Evolutionary conservation across 1,140 invertebrate species (phyloP).

Genomic region (Eciton burchellii): DNA sequence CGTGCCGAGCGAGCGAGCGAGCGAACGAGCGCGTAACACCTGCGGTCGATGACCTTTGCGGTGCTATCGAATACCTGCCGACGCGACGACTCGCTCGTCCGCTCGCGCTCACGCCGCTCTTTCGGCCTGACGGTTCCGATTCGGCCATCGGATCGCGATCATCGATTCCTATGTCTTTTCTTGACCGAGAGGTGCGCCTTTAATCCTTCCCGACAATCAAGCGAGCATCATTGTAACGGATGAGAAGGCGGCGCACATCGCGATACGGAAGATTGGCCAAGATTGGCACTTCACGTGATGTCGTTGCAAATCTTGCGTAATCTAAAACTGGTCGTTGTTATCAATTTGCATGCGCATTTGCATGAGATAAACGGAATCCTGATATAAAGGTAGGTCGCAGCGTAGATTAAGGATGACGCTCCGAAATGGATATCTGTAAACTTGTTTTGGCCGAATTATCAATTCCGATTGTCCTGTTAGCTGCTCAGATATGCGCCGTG

Average conservation of each 20-base stretch:
- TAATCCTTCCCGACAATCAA: too few species aligned
- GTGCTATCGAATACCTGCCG: conserved; percentile 82
- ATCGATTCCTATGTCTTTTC: background rate
- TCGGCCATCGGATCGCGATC: conserved; percentile 35
- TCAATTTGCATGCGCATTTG: background rate
- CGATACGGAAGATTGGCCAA: background rate
- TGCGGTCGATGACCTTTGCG: conserved; percentile 84
- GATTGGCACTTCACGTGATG: background rate
- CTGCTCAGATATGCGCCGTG: background rate
- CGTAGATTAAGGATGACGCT: background rate
- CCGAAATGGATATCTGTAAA: background rate
- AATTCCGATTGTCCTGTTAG: conserved; percentile 23
- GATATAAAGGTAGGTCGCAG: conserved; percentile 12
- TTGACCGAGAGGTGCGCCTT: too few species aligned
- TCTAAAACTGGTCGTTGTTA: too few species aligned
- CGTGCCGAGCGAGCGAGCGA: conserved; percentile 66
- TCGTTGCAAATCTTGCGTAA: background rate
- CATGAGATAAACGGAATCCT: background rate
- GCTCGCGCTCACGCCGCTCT: conserved; percentile 64
- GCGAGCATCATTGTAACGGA: too few species aligned
- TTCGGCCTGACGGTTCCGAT: conserved; percentile 62
- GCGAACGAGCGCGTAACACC: conserved; percentile 78
- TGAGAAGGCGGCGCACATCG: too few species aligned
- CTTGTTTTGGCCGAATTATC: conserved; percentile 14
- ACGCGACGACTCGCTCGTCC: conserved; percentile 74